Conservation (phyloP, 2,888 invertebrate genomes). For the Craniophora ligustri region DNA sequence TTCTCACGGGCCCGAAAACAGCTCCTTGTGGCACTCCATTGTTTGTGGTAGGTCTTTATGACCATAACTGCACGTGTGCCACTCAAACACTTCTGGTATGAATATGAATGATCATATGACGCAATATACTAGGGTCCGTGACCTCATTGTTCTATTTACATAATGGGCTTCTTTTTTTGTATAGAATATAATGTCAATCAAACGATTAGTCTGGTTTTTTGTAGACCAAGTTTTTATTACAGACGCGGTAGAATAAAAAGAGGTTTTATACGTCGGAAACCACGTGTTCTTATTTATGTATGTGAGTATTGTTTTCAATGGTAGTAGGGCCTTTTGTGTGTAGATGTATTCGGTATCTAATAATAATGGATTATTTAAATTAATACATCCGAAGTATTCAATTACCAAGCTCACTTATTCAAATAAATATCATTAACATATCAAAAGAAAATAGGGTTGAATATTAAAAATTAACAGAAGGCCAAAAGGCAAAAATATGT, state of each 20-base stretch:
- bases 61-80: constrained; percentile 49
- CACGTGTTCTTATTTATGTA: constrained; percentile 39
- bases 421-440: no score
- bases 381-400: no score
- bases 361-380: no score
- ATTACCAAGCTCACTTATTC: no score
- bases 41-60: constrained; percentile 44
- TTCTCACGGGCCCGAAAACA: constrained; percentile 14
- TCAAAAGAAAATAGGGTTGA: no score
- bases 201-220: constrained; percentile 48
- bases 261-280: constrained; percentile 22
- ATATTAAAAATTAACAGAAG: no score
- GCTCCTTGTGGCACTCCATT: constrained; percentile 41
- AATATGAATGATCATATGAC: constrained; percentile 50
- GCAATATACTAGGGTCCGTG: constrained; percentile 42
- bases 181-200: constrained; percentile 52
- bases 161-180: constrained; percentile 46
- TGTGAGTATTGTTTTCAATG: constrained; percentile 3
- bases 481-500: no score
- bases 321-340: neutral
- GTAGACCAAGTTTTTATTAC: constrained; percentile 29
- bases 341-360: neutral
- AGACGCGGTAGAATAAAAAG: constrained; percentile 25
- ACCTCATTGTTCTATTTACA: constrained; percentile 51
- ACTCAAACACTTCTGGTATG: constrained; percentile 37